Conservation (phyloP, 2,113 vertebrate genomes). For the Dromaius novaehollandiae region DNA sequence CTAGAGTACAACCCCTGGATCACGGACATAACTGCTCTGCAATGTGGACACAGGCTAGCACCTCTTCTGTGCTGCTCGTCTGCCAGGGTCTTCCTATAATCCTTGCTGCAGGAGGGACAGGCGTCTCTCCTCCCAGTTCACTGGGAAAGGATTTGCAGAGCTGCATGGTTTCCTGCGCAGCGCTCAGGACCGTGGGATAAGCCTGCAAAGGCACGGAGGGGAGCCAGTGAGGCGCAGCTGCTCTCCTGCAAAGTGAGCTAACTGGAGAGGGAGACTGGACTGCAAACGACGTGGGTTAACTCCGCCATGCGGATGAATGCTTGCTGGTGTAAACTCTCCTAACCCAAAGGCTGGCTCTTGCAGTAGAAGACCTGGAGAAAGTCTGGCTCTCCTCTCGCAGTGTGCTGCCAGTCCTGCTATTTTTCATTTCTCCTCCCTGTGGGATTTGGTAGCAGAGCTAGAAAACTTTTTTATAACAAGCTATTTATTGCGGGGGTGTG, state of each 20-base stretch:
- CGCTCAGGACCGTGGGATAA: not conserved
- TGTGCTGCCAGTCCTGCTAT: not conserved
- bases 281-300: not conserved
- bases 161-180: not conserved
- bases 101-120: not conserved
- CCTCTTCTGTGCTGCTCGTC: not conserved
- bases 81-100: not conserved
- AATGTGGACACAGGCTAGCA: not conserved
- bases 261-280: not conserved
- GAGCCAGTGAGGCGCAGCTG: not conserved
- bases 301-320: not conserved
- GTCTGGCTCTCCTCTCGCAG: not conserved
- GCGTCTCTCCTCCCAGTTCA: not conserved
- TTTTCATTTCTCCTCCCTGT: not conserved
- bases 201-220: not conserved
- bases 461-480: not conserved
- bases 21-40: slow-evolving; percentile 24
- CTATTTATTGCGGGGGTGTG: not conserved
- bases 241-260: not conserved
- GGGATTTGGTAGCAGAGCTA: not conserved
- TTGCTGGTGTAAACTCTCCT: not conserved
- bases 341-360: not conserved
- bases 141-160: not conserved
- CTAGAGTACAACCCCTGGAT: not conserved
- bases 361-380: not conserved